Evolutionary conservation across 2,888 invertebrate species (phyloP), one percentile per base, ranked within the genome.

Genomic region (Baccha elongata): DNA sequence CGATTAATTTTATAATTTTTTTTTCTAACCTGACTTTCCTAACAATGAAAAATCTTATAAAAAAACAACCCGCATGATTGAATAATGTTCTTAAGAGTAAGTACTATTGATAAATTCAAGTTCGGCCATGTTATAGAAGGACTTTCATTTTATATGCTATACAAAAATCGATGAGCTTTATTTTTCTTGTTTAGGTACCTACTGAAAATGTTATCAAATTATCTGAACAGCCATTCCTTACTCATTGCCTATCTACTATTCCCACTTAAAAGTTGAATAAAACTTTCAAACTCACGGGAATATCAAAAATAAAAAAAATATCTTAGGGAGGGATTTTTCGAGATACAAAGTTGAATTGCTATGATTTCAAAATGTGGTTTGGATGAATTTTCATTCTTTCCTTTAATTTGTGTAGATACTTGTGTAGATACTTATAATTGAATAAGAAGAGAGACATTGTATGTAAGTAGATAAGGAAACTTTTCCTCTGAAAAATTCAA

Each of bases 131-230:
- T 32, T 32, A 32, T 32, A 32, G 29, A 32, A 32, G 29, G 8
- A 3, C 29, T 23, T 4, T 23, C 3, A 32, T 7, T 2, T 32
- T 32, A 32, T 32, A 8, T 7, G n/a, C 5, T 32, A 32, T 32
- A 8, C 8, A 32, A 8, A 32, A 32, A 32, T 32, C 29, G 29
- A 32, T 32, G 29, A 32, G 29, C 29, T 8, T 32, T 32, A 7
- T 32, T 32, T 32, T 6, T 4, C 8, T 8, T 1, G 3, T 32
- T 32, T 32, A 7, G 29, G 4, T 32, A 1, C 29, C 8, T 32
- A 32, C 29, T 32, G 29, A 32, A 44, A 53, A 68, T 53, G 44
- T 53, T 53, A 68, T 21, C 53, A 44, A 68, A 68, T 65, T 68
- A 55, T 44, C 21, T 68, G 44, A 53, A 32, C 44, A 44, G 44